Evolutionary conservation across 2,797 vertebrate genomes (phyloP).

Genomic region (Pipistrellus pipistrellus): DNA sequence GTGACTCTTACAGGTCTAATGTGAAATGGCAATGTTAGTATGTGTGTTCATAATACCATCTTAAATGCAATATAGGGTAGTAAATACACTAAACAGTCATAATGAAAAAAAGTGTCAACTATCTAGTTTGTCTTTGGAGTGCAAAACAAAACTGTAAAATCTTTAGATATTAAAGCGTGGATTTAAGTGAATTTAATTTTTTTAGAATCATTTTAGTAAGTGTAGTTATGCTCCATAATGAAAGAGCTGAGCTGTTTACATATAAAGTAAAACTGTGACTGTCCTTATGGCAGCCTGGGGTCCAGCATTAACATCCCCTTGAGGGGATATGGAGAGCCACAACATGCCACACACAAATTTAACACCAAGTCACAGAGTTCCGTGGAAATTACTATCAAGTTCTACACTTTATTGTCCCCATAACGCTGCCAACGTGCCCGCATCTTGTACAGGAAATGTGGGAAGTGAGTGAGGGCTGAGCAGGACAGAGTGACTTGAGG

Average conservation of each 20-base stretch:
- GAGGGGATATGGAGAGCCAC: conserved; percentile 11
- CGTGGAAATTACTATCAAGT: conserved; percentile 56
- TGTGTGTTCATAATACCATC: neutral
- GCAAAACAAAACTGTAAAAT: neutral
- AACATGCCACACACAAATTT: conserved; percentile 42
- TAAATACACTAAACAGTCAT: neutral
- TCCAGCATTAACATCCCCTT: neutral
- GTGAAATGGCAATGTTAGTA: neutral
- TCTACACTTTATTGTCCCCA: neutral
- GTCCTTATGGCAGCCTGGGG: neutral
- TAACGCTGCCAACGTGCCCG: neutral
- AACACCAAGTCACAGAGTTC: conserved; percentile 36
- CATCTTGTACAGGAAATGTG: conserved; percentile 20
- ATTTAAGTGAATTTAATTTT: neutral
- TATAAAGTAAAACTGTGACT: neutral
- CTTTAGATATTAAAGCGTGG: neutral
- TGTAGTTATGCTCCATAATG: neutral
- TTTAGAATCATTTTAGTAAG: neutral
- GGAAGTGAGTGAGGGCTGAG: conserved; percentile 48
- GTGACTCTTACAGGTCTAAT: conserved; percentile 35
- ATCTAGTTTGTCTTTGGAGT: neutral
- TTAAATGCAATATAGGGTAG: neutral
- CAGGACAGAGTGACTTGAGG: conserved; percentile 39
- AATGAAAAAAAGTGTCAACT: neutral
- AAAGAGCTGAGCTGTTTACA: neutral